A percentile compares a stretch with the other conserved stretches of the same genome.
These are phyloP conservation scores for Ceyx cyanopectus DNA, from an alignment of 2,113 vertebrate species.

Conservation along the genomic window DNA sequence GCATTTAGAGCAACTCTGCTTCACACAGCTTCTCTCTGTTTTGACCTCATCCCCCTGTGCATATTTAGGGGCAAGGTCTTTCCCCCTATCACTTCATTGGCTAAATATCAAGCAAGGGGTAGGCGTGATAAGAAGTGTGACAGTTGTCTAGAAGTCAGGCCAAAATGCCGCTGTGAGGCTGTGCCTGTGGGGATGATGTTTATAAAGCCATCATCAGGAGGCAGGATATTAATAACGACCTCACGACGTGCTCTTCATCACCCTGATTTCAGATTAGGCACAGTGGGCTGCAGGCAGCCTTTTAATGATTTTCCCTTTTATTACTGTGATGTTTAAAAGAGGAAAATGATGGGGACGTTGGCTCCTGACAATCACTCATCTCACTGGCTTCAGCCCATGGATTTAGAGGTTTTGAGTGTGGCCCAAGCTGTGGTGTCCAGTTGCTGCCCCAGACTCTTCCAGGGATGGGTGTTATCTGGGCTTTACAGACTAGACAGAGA, in stretches of 20 bases:
- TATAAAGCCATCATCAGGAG: not conserved
- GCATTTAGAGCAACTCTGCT: not conserved
- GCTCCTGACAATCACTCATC: not conserved
- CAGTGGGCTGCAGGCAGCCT: not conserved
- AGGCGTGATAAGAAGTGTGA: not conserved
- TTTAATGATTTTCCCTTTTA: conserved; percentile 20
- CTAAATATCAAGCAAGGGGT: not conserved
- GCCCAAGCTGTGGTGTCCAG: not conserved
- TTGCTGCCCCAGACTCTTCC: not conserved
- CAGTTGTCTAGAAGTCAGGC: not conserved
- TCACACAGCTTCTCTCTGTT: not conserved
- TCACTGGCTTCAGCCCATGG: not conserved
- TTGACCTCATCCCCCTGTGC: not conserved
- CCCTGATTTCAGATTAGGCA: not conserved
- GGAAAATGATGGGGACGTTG: not conserved
- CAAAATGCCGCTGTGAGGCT: not conserved
- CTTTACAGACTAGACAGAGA: not conserved
- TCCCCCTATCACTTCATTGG: not conserved
- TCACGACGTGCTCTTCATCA: fast-evolving
- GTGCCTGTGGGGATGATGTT: not conserved
- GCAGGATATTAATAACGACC: conserved; percentile 14
- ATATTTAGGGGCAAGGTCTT: not conserved
- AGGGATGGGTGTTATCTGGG: not conserved
- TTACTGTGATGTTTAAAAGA: not conserved
- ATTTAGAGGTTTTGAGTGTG: not conserved